A percentile compares a stretch with the other conserved stretches of the same genome.
Evolutionary conservation across 2,797 vertebrate species (phyloP).

Genomic region (Trichosurus vulpecula): DNA sequence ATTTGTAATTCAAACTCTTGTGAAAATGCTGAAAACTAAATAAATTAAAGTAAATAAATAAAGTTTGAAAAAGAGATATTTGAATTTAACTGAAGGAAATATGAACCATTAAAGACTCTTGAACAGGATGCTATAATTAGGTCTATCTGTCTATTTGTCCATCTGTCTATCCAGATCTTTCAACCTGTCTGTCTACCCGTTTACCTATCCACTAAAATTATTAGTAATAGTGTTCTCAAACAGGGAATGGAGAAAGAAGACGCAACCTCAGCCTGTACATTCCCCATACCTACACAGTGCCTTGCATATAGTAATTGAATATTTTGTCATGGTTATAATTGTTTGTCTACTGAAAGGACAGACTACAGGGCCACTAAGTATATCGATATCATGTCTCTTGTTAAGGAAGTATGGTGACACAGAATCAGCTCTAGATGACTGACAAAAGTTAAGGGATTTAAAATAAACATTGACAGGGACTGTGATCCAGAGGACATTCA

Average conservation of each 20-base stretch:
- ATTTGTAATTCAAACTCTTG: too few relatives aligned
- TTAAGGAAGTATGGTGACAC: background rate
- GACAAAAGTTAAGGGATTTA: constrained; percentile 1
- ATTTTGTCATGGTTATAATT: background rate
- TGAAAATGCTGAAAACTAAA: too few relatives aligned
- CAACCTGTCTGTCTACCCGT: background rate
- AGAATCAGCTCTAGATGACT: background rate
- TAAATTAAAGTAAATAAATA: too few relatives aligned
- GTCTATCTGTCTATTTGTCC: background rate
- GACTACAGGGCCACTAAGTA: background rate
- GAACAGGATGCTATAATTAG: background rate
- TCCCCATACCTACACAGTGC: background rate
- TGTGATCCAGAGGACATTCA: constrained; percentile 17
- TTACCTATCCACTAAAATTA: background rate
- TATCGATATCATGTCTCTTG: background rate
- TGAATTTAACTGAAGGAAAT: background rate
- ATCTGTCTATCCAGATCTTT: background rate
- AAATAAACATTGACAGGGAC: constrained; percentile 10
- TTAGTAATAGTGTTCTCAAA: background rate
- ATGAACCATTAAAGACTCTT: background rate
- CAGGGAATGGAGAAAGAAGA: background rate
- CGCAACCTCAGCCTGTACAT: background rate
- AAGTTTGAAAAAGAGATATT: background rate
- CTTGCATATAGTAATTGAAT: background rate
- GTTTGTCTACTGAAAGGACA: background rate